Percentiles rank a stretch among this genome's conserved stretches.
These are phyloP conservation scores for Melanotaenia parkinsoni DNA, from an alignment of 2,797 vertebrate genomes.

Conservation along the genomic window DNA sequence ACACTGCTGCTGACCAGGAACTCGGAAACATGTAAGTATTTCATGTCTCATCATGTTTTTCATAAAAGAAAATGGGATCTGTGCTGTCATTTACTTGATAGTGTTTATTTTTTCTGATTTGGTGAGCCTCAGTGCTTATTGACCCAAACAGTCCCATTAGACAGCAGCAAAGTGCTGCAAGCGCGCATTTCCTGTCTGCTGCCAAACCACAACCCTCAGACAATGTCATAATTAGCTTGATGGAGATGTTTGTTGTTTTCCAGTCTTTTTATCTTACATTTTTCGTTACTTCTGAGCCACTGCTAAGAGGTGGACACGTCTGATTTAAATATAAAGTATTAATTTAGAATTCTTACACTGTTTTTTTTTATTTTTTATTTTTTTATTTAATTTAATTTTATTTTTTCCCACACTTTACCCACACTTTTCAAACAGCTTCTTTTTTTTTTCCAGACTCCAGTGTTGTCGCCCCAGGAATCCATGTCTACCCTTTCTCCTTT, in stretches of 20 bases:
- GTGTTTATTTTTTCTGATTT: neutral
- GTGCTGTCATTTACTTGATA: neutral
- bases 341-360: too few species aligned
- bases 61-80: neutral
- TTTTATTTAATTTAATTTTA: too few species aligned
- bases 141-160: neutral
- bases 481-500: constrained; percentile 81
- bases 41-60: neutral
- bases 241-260: neutral
- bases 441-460: constrained; percentile 61
- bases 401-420: neutral
- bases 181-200: neutral
- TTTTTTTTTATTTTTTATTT: neutral
- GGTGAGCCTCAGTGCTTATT: neutral
- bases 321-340: too few species aligned
- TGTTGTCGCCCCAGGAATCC: constrained; percentile 64
- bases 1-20: neutral
- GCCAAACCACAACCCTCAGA: neutral
- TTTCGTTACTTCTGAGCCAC: neutral
- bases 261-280: neutral
- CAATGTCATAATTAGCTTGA: neutral
- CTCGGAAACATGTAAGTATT: constrained; percentile 51
- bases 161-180: neutral
- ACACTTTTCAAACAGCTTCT: too few species aligned
- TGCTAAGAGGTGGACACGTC: neutral